Evolutionary conservation across 2,797 vertebrate species (phyloP), one percentile per base, ranked within the genome.

Genomic region (Pseudotriccus pelzelni): DNA sequence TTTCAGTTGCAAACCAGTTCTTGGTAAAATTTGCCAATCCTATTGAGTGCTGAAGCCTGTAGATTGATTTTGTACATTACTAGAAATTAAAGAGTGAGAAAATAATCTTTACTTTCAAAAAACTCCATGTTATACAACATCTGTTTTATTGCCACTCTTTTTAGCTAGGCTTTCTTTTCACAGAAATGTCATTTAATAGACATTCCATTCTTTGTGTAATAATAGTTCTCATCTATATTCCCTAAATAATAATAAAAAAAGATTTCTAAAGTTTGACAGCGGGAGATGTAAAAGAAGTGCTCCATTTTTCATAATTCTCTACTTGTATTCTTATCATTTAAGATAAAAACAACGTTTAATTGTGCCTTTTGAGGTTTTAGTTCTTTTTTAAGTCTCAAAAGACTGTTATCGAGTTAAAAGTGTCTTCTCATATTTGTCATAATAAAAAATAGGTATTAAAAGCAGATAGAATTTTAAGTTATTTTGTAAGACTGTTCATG

Each of bases 61-160:
- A 89, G 78, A 75, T 60, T 64, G 44, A 60, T 96, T 95, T 92
- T 81, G 39, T 90, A 77, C 28, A 80, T 92, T 94, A 96, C 66
- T 93, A 56, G 37, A 95, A 97, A 90, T 95, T 70, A 95, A 94
- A 34, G 24, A 93, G 9, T 59, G 34, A 94, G 78, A 91, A 59
- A 84, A 73, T 89, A 91, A 81, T 89, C 90, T 83, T 62, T 60
- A 86, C 94, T 95, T 93, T 46, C 3, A 25, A 53, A 84, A 83
- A 75, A 50, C 13, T 24, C 19, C 16, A 30, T 49, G 24, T 62
- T 76, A 43, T 8, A 19, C 6, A 75, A 37, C 21, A 41, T 83
- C 87, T 73, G 10, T 49, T 73, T 52, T 32, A 49, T 7, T 37
- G 58, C 8, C 7, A 2, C 27, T 46, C 16, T 66, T 75, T 92